Percentiles rank a stretch among this genome's conserved stretches.
Conservation (phyloP, 2,113 vertebrate species). For the Corydoras maculifer region DNA sequence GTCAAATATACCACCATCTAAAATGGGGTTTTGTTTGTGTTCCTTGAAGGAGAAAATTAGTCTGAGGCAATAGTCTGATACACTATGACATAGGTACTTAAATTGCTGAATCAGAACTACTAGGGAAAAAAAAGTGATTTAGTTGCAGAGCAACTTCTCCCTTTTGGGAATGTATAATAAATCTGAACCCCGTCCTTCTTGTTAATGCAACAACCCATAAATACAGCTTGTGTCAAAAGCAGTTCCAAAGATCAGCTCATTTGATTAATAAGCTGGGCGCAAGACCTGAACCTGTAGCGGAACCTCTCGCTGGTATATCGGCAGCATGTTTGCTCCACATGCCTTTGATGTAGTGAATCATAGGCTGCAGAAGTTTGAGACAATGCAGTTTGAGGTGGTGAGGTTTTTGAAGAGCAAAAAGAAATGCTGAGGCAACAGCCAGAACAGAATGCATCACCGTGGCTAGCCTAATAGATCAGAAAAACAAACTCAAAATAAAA, state of each 20-base stretch:
- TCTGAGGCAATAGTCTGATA: neutral
- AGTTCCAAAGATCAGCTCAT: constrained; percentile 9
- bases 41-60: neutral
- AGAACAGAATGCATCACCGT: constrained; percentile 42
- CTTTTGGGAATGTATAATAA: neutral
- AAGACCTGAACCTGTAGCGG: constrained; percentile 3
- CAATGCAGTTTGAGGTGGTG: neutral
- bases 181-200: neutral
- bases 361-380: constrained; percentile 3
- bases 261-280: constrained; percentile 21
- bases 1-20: neutral
- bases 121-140: neutral
- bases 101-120: neutral
- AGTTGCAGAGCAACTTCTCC: neutral
- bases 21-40: neutral
- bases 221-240: constrained; percentile 11
- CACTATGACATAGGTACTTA: neutral
- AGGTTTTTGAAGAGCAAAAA: no score
- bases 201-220: constrained; percentile 2
- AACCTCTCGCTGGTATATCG: constrained; percentile 22
- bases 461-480: constrained; percentile 52
- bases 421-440: constrained; percentile 2
- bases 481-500: constrained; percentile 50
- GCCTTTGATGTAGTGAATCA: constrained; percentile 36
- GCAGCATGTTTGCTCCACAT: constrained; percentile 13